phyloP scores from a whole-genome alignment of 1,140 invertebrate species.

The Vollenhovia emeryi region DNA sequence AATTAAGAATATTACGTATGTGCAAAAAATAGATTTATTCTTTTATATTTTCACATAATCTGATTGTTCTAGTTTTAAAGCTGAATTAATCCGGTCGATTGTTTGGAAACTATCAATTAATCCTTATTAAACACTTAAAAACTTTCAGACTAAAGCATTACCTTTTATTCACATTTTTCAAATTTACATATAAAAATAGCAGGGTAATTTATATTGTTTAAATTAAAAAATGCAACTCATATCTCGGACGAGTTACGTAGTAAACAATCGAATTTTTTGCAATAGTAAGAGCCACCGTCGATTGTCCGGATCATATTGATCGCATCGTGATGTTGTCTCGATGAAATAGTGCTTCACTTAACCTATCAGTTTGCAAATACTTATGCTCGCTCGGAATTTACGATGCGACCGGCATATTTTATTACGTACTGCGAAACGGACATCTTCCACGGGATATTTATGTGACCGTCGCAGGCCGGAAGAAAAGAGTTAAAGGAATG shows the following conservation, averaged over 20 bases:
- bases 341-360: constrained; percentile 51
- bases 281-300: not conserved
- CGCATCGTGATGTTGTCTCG: constrained; percentile 22
- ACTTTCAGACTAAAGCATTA: not conserved
- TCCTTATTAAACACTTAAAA: not conserved
- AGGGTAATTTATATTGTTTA: not conserved
- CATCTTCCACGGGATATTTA: constrained; percentile 82
- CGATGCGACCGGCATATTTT: constrained; percentile 82
- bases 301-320: constrained; percentile 16
- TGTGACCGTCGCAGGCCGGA: constrained; percentile 73
- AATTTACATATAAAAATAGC: not conserved
- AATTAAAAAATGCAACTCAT: not conserved
- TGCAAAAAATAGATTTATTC: not conserved
- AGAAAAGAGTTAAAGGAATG: constrained; percentile 35
- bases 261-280: not conserved
- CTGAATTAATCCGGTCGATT: not conserved
- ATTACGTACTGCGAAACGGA: constrained; percentile 80
- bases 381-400: constrained; percentile 78
- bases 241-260: not conserved
- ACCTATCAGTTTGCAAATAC: constrained; percentile 70
- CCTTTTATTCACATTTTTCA: not conserved
- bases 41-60: not conserved
- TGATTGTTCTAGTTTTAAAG: not conserved
- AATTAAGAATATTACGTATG: not conserved
- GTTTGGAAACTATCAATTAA: not conserved